Evolutionary conservation across 2,797 vertebrate genomes (phyloP), one percentile per base, ranked within the genome.

Genomic region (Etheostoma perlongum): DNA sequence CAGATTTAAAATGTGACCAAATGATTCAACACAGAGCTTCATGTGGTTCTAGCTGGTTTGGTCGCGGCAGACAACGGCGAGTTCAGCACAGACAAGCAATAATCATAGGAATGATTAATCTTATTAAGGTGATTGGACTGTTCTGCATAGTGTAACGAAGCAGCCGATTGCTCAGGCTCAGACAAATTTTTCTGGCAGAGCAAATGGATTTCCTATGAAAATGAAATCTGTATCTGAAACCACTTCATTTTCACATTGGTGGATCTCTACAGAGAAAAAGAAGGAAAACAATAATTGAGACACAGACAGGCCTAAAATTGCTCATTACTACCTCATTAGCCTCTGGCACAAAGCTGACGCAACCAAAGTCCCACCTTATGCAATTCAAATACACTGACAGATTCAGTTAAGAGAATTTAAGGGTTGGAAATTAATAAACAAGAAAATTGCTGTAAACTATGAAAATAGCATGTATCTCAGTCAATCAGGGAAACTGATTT

Each of bases 291-390:
- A 86, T 82, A 52, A 86, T 47, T 72, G 76, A 85, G 76, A 83
- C 48, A 75, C 54, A 78, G 69, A 84, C 67, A 57, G 71, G 55
- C 55, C 48, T 76, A 67, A 84, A 83, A 88, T 79, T 51, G 48
- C 60, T 86, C 69, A 81, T 88, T 79, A 85, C 30, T 11, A 64
- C 65, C 59, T 76, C 72, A 72, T 88, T 88, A 84, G 78, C 86
- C 77, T 71, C 36, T 42, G 72, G 82, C 71, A 68, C 46, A 40
- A 67, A 61, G 44, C 78, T 79, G 81, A 83, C 44, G 74, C 40
- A 83, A 88, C n/a, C 46, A 52, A 65, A 72, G 48, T 67, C 49
- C 57, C 64, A 74, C 55, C 52, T 75, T 70, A 85, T 23, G 57
- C 25, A 75, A 83, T 21, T 53, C 2, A 65, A 70, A 76, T 13